These are phyloP conservation scores for Rachycentron canadum DNA, from an alignment of 2,797 vertebrate genomes.

Conservation along the genomic window DNA sequence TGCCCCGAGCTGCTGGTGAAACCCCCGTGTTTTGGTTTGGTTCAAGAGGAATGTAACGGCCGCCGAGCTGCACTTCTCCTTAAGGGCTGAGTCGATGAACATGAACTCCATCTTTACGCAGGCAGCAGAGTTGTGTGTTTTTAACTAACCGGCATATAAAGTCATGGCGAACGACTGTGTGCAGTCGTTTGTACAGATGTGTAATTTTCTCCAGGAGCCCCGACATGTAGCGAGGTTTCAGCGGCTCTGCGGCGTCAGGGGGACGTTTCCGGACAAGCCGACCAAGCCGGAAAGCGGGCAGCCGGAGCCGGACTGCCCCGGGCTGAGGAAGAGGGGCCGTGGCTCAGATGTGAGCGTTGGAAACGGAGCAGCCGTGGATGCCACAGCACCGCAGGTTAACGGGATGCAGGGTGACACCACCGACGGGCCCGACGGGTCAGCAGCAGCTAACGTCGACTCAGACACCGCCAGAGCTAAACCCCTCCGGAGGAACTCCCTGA, in stretches of 20 bases:
- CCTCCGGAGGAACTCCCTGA: constrained; percentile 94
- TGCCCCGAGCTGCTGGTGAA: not conserved
- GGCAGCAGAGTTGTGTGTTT: not conserved
- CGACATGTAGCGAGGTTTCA: constrained; percentile 93
- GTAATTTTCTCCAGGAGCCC: constrained; percentile 89
- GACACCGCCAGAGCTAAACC: constrained; percentile 76
- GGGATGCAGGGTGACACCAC: constrained; percentile 49
- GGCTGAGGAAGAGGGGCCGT: constrained; percentile 63
- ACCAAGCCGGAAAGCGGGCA: constrained; percentile 24
- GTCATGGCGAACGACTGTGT: constrained; percentile 77
- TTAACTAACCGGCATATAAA: not conserved
- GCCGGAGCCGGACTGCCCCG: constrained; percentile 41
- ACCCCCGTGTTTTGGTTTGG: not conserved
- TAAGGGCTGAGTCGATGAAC: constrained; percentile 18
- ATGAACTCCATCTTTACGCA: constrained; percentile 46
- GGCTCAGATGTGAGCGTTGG: constrained; percentile 14
- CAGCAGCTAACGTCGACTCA: not conserved
- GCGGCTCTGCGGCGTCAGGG: constrained; percentile 90
- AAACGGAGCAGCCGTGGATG: constrained; percentile 63
- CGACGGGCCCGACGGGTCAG: constrained; percentile 10
- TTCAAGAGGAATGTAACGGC: constrained; percentile 27
- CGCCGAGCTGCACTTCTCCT: constrained; percentile 18
- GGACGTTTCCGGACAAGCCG: constrained; percentile 77
- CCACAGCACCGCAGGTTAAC: constrained; percentile 39
- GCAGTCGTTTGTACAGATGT: constrained; percentile 72